These are phyloP conservation scores for Helicolenus hilgendorfi DNA, from an alignment of 2,797 vertebrate species.

Conservation along the genomic window DNA sequence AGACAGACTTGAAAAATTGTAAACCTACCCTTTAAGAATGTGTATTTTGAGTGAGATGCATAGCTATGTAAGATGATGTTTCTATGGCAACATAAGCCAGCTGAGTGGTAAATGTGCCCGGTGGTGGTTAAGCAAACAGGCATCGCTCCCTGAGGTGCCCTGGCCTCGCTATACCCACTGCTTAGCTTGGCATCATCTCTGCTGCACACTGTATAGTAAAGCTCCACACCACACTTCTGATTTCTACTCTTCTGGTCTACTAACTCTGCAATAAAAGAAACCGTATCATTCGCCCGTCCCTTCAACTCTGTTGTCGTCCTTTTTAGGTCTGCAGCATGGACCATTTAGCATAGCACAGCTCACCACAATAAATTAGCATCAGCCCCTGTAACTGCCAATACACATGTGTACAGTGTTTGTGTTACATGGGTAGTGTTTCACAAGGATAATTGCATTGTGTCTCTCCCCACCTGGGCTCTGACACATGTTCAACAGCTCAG, in stretches of 20 bases:
- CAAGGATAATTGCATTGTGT: conserved; percentile 87
- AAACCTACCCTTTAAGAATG: conserved; percentile 8
- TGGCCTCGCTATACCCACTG: conserved; percentile 38
- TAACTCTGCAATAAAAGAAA: conserved; percentile 45
- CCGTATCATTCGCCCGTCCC: background rate
- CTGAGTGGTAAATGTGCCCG: conserved; percentile 51
- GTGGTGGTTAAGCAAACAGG: conserved; percentile 60
- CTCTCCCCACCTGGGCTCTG: conserved; percentile 77
- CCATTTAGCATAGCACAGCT: conserved; percentile 69
- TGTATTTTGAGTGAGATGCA: conserved; percentile 37
- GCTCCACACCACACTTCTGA: background rate
- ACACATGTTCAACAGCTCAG: conserved; percentile 82
- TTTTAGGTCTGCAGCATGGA: conserved; percentile 38
- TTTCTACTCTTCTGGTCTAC: conserved; percentile 1
- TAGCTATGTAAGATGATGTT: conserved; percentile 16
- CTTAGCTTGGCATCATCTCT: conserved; percentile 54
- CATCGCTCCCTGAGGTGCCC: conserved; percentile 36
- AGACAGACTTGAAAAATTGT: background rate
- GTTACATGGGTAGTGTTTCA: conserved; percentile 76
- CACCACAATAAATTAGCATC: conserved; percentile 82
- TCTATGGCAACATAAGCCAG: conserved; percentile 37
- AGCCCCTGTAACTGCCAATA: conserved; percentile 53
- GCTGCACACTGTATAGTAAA: background rate
- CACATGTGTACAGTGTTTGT: conserved; percentile 67
- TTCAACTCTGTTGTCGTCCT: conserved; percentile 31